Evolutionary conservation across 2,797 vertebrate genomes (phyloP), one percentile per base, ranked within the genome.

Genomic region (Glyptemys insculpta): DNA sequence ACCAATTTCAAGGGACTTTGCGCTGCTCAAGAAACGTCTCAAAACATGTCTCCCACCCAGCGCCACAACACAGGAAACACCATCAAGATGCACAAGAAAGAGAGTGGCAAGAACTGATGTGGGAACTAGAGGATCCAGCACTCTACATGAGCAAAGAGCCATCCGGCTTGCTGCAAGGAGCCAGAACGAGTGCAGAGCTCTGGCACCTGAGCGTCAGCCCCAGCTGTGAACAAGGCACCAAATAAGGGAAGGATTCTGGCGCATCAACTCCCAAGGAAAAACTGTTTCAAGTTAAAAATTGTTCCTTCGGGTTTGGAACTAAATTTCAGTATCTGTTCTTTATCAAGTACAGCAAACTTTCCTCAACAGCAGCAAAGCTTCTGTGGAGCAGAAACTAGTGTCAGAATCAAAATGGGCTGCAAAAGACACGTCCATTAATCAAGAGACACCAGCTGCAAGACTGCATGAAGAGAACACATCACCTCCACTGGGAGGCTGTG

Each of bases 201-300:
- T 97, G 97, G 97, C 98, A 98, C 98, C 97, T 95, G 97, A 88
- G 85, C 86, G 72, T 88, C 76, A 88, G 96, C 83, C 97, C 98
- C 97, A 94, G 96, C 96, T 97, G 97, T 95, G 97, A 98, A 95
- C 95, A 96, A 98, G 98, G 93, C 97, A 98, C 98, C 98, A 98
- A 98, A 98, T 98, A 98, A 98, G 98, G 98, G 97, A 98, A 98
- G 96, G 98, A 98, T 98, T 98, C 98, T 97, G 96, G 97, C 57
- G 85, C 86, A 87, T 96, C 37, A 91, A 98, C 97, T 98, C 97
- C 93, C 94, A 96, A 95, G 98, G 95, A 95, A 98, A 98, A 98
- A 98, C 97, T n/a, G 49, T 98, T 98, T 98, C 98, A 97, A 98
- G 98, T 98, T 98, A 98, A 98, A 98, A 98, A 98, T 97, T 98